These are phyloP conservation scores for Palloptera scutellata DNA, from an alignment of 2,888 invertebrate species.

Conservation along the genomic window DNA sequence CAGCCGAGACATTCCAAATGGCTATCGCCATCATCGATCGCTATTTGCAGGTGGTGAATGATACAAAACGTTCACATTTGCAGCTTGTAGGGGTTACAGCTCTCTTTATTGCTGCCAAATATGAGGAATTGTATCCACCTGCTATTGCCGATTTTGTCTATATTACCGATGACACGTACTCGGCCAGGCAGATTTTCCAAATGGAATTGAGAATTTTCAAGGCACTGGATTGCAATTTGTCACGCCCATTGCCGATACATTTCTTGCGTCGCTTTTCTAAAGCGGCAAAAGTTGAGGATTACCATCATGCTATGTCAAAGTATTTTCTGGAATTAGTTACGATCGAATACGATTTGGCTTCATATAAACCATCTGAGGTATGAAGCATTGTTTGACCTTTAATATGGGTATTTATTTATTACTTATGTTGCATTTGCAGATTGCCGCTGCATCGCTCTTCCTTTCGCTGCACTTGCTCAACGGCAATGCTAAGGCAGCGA, in stretches of 20 bases:
- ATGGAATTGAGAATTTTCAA: constrained; percentile 85
- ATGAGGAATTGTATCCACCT: constrained; percentile 92
- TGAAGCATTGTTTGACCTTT: constrained; percentile 49
- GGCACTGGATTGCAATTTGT: constrained; percentile 80
- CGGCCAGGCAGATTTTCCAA: constrained; percentile 76
- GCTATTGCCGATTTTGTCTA: constrained; percentile 88
- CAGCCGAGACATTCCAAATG: constrained; percentile 89
- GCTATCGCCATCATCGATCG: constrained; percentile 89
- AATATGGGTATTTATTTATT: neutral
- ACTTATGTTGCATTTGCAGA: constrained; percentile 42
- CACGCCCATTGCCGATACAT: constrained; percentile 86
- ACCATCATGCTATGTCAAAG: constrained; percentile 83
- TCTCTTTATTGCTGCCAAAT: constrained; percentile 91
- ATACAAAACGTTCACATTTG: constrained; percentile 74
- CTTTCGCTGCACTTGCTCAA: constrained; percentile 59
- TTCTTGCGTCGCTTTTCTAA: constrained; percentile 84
- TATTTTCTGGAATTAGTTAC: constrained; percentile 88
- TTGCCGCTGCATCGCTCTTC: constrained; percentile 60
- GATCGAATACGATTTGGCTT: constrained; percentile 80
- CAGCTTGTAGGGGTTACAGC: constrained; percentile 91
- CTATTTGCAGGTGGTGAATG: constrained; percentile 73
- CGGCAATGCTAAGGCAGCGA: constrained; percentile 47
- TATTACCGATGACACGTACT: constrained; percentile 88
- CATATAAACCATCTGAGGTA: constrained; percentile 82
- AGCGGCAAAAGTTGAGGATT: constrained; percentile 69